A percentile compares a stretch with the other conserved stretches of the same genome.
Evolutionary conservation across 2,888 invertebrate genomes (phyloP).

Genomic region (Nomada fucata): DNA sequence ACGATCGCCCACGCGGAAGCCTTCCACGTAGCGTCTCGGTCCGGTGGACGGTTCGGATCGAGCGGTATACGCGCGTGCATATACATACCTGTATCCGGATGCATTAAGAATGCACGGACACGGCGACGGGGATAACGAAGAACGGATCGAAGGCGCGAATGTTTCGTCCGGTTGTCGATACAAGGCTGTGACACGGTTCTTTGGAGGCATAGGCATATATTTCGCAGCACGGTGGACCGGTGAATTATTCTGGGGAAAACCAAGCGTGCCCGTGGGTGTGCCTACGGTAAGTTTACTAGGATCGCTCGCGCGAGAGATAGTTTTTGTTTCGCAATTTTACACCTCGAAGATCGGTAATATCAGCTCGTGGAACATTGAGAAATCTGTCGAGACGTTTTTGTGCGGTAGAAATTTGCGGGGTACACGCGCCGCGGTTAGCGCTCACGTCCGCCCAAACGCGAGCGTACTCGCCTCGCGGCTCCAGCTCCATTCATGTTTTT

Average conservation of each 20-base stretch:
- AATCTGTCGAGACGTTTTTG: not conserved
- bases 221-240: too few species aligned
- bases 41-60: slow-evolving; percentile 62
- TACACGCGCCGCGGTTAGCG: slow-evolving; percentile 17
- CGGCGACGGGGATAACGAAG: slow-evolving; percentile 22
- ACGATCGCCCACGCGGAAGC: slow-evolving; percentile 69
- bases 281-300: too few species aligned
- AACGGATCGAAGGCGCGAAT: slow-evolving; percentile 35
- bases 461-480: slow-evolving; percentile 44
- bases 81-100: slow-evolving; percentile 58
- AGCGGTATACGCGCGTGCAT: slow-evolving; percentile 39
- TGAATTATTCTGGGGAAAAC: too few species aligned
- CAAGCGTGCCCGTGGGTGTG: too few species aligned
- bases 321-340: too few species aligned
- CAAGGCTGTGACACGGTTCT: slow-evolving; percentile 4
- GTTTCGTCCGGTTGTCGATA: not conserved
- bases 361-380: too few species aligned
- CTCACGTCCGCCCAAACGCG: slow-evolving; percentile 54
- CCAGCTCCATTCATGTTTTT: slow-evolving; percentile 75
- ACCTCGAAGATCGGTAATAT: too few species aligned
- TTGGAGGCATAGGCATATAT: not conserved
- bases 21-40: slow-evolving; percentile 60
- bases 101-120: slow-evolving; percentile 38
- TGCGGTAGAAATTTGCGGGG: slow-evolving; percentile 20
- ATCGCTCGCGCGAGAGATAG: too few species aligned